Conservation (phyloP, 2,797 vertebrate genomes). For the Pangasius djambal region DNA sequence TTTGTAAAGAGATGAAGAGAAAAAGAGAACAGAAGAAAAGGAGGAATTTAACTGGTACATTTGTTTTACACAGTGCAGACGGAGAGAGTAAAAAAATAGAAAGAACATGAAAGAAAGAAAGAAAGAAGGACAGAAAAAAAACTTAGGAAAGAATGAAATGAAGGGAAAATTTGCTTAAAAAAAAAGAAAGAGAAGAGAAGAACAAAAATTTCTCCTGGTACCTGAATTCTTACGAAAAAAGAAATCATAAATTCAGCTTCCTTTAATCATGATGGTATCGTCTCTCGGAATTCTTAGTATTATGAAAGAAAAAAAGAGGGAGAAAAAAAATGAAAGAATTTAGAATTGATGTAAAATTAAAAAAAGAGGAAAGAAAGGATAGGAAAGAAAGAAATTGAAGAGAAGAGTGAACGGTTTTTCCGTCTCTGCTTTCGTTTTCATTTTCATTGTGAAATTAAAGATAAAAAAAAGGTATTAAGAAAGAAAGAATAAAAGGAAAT, state of each 20-base stretch:
- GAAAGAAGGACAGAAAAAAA: not conserved
- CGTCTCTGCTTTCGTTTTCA: not conserved
- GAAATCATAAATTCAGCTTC: not conserved
- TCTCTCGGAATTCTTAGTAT: not conserved
- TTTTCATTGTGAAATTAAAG: not conserved
- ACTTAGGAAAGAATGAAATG: not conserved
- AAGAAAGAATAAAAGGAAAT: not conserved
- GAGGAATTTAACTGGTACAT: not conserved
- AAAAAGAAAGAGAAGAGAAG: too few species aligned
- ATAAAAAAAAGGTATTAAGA: not conserved
- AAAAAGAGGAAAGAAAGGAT: not conserved
- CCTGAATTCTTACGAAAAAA: not conserved
- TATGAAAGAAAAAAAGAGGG: not conserved
- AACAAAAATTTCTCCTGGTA: not conserved
- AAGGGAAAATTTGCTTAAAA: not conserved
- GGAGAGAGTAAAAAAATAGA: not conserved
- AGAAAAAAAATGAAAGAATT: not conserved
- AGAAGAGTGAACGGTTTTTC: not conserved
- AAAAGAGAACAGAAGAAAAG: not conserved
- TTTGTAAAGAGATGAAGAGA: slow-evolving; percentile 20
- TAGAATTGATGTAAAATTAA: not conserved
- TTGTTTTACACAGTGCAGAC: not conserved
- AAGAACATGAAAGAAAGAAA: not conserved
- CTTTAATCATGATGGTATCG: too few species aligned
- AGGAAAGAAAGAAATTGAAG: not conserved